Base-by-base conservation (phyloP, 2,113 vertebrate species). In the Silurus meridionalis region DNA sequence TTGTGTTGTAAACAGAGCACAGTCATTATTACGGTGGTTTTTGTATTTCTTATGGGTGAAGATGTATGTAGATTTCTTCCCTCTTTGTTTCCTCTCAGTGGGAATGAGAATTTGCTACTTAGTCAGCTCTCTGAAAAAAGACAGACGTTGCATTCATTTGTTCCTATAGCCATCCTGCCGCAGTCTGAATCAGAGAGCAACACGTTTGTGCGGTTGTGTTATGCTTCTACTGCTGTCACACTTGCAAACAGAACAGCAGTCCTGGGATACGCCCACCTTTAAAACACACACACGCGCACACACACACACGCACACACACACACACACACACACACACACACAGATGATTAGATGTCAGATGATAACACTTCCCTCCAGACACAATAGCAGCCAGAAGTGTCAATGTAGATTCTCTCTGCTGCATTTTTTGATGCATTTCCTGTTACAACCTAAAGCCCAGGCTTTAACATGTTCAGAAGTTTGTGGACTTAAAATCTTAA, bases 211-310 rank as follows among this genome's bases (percentile, higher is more conserved):
- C 37, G 19, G 23, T 64, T n/a, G 64, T 80, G 64, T 80, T 14
- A 14, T 57, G 53, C 19, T 67, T 52, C 48, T 67, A 75, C 61
- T 74, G 75, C 57, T 61, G 57, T 63, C 21, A 80, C 28, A 85
- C 84, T 79, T 58, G 28, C 75, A 80, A 67, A 80, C 84, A 69
- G 28, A 85, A 67, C 63, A 85, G 83, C 83, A 69, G 84, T 17
- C 63, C 63, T 69, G 75, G 75, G 63, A 85, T 37, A 80, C 63
- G 3, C 77, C 84, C 84, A 85, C 84, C 21, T 37, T 23, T 11
- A 78, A 85, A 53, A 86, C 63, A 85, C 75, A 80, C 63, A 79
- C 60, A 74, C 66, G 58, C 66, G 46, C 66, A 58, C 64, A 58
- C 23, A 37, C 25, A 19, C 37, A 74, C 67, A 74, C 67, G 48